Evolutionary conservation across 2,113 vertebrate genomes (phyloP), one percentile per base, ranked within the genome.

Genomic region (Zingel zingel): DNA sequence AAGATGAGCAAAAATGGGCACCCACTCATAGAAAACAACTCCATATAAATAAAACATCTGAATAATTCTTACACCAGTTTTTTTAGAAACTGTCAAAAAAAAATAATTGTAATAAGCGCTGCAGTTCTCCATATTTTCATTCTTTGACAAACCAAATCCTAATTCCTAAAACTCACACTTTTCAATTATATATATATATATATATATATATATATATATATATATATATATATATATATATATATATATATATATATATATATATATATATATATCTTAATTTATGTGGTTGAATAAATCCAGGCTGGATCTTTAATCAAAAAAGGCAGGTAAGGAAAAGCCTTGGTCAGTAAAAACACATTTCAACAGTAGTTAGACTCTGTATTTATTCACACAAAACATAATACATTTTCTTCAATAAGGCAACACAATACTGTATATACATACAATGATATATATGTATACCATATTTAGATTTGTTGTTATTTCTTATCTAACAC

Each of bases 331-430:
- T 6, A 18, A 18, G 14, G 1, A 51, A 66, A 19, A 69, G 7
- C 14, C 47, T 1, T 33, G 6, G 13, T 2, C 30, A 64, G 54
- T 63, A 56, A 81, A 72, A 65, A 85, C 6, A 30, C 56, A 59
- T 23, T 50, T 47, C 18, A 77, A 69, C 72, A 81, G 70, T 66
- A 87, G 73, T 88, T 91, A 83, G 88, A 91, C 82, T 91, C 91
- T 93, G 85, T 80, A 92, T 95, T 95, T 95, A 95, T 95, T 95
- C 93, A 95, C 92, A 95, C 92, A 91, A 90, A 93, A 94, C 93
- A 91, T 84, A 86, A 89, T 93, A 94, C 92, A 94, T 86, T 88
- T 89, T 87, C 84, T 93, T 85, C 88, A 94, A 87, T 94, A 95
- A 95, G 88, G 93, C 93, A 95, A 87, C 92, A 94, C 92, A 94